Conservation (phyloP, 2,888 invertebrate species). For the Incurvaria masculella region DNA sequence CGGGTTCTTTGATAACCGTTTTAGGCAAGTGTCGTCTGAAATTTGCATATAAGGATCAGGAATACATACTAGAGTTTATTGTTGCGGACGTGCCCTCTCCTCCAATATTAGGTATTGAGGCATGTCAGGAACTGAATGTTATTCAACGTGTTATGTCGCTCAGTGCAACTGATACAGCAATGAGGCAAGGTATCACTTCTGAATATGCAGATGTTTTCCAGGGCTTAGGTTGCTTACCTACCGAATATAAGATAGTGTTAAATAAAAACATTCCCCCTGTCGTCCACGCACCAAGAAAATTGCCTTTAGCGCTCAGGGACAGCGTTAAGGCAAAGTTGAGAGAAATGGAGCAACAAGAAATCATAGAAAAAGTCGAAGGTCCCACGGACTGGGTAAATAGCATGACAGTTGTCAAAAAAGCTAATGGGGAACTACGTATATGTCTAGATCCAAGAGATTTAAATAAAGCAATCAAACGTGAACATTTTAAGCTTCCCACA, state of each 20-base stretch:
- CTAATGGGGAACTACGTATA: conserved; percentile 8
- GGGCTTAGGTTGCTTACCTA: conserved; percentile 12
- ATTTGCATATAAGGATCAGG: background rate
- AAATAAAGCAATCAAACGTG: conserved; percentile 12
- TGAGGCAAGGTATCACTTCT: conserved; percentile 1
- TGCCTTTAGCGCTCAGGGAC: conserved; percentile 5
- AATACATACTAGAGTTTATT: background rate
- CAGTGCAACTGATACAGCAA: background rate
- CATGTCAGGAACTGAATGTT: conserved; percentile 15
- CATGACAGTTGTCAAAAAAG: conserved; percentile 18
- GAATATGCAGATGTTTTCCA: conserved; percentile 10
- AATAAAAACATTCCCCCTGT: conserved; percentile 11
- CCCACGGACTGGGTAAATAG: conserved; percentile 18
- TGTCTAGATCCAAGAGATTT: conserved; percentile 13
- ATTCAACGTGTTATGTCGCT: conserved; percentile 10
- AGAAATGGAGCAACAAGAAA: conserved; percentile 8
- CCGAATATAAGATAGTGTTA: conserved; percentile 12
- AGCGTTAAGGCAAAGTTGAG: conserved; percentile 8
- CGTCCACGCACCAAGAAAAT: conserved; percentile 11
- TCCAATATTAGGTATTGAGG: background rate
- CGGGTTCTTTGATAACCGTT: background rate
- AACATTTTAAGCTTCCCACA: conserved; percentile 11
- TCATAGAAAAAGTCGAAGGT: conserved; percentile 11
- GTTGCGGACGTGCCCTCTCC: background rate
- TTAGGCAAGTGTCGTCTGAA: conserved; percentile 5